Conservation (phyloP, 2,888 invertebrate genomes). For the Aphidius colemani region DNA sequence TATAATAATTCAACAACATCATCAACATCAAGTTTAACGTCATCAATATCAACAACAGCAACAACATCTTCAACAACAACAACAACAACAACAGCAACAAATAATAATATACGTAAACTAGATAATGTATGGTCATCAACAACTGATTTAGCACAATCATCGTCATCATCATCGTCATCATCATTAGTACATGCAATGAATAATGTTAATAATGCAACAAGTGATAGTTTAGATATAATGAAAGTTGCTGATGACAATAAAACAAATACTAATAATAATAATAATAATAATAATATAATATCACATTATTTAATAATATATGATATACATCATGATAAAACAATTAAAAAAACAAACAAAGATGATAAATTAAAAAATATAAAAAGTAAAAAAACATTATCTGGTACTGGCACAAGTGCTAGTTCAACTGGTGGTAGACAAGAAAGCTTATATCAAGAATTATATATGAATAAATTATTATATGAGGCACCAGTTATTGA, state of each 20-base stretch:
- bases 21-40: too few species aligned
- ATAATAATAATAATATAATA: conserved; percentile 50
- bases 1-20: conserved; percentile 8
- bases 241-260: conserved; percentile 55
- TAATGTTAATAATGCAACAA: conserved; percentile 70
- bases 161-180: conserved; percentile 30
- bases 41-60: too few species aligned
- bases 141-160: conserved; percentile 51
- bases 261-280: conserved; percentile 40
- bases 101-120: conserved; percentile 46
- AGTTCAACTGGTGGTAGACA: conserved; percentile 59
- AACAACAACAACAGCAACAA: not conserved
- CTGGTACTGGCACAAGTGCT: conserved; percentile 64
- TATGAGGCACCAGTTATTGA: conserved; percentile 58
- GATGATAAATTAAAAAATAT: conserved; percentile 58
- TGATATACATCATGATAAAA: conserved; percentile 67
- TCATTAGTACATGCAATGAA: conserved; percentile 75
- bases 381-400: conserved; percentile 56
- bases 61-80: too few species aligned
- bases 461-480: conserved; percentile 55
- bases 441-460: conserved; percentile 56
- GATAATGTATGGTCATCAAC: conserved; percentile 57
- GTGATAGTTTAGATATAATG: conserved; percentile 62
- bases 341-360: conserved; percentile 55
- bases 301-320: conserved; percentile 68